Conservation (phyloP, 2,113 vertebrate species). For the Scartelaos histophorus region DNA sequence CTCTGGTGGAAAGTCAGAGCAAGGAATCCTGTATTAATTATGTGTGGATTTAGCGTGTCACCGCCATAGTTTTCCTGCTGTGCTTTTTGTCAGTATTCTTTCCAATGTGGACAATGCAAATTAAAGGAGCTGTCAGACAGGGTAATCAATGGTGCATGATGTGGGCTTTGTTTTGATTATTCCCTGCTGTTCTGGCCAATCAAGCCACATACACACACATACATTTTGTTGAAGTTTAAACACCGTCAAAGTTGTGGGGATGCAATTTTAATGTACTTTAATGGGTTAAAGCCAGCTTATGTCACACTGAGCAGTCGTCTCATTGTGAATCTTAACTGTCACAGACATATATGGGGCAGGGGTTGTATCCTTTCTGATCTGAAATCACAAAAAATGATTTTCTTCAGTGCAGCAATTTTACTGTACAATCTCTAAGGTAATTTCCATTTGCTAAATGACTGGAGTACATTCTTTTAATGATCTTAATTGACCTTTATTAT, state of each 20-base stretch:
- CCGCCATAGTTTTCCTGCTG: slow-evolving; percentile 11
- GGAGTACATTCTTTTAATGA: too few relatives aligned
- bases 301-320: neutral
- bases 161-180: slow-evolving; percentile 60
- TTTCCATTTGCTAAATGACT: too few relatives aligned
- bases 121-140: slow-evolving; percentile 47
- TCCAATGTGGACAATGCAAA: slow-evolving; percentile 45
- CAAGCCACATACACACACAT: too few relatives aligned
- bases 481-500: too few relatives aligned
- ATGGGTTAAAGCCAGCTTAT: neutral
- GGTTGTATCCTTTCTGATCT: too few relatives aligned
- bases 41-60: slow-evolving; percentile 59
- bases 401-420: too few relatives aligned
- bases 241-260: slow-evolving; percentile 19
- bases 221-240: slow-evolving; percentile 20
- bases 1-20: slow-evolving; percentile 34
- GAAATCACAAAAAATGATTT: too few relatives aligned
- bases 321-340: neutral
- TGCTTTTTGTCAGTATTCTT: slow-evolving; percentile 27
- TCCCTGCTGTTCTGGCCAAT: slow-evolving; percentile 60
- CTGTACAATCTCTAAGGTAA: too few relatives aligned
- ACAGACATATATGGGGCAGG: neutral
- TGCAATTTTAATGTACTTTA: slow-evolving; percentile 28
- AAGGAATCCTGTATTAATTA: slow-evolving; percentile 59
- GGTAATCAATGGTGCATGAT: slow-evolving; percentile 56